Conservation (phyloP, 2,888 invertebrate genomes). For the Herminia tarsipennalis region DNA sequence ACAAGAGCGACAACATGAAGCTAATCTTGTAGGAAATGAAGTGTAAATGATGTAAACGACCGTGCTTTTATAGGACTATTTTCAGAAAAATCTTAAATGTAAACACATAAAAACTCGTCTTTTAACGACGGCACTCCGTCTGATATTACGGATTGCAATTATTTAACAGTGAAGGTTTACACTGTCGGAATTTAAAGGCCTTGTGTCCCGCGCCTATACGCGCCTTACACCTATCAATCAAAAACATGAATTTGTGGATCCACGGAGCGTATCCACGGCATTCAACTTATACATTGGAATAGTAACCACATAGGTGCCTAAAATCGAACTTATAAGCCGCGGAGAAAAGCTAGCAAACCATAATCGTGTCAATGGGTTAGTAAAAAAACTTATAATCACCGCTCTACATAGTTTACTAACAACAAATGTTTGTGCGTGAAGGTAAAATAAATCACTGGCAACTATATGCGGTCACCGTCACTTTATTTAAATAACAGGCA, state of each 20-base stretch:
- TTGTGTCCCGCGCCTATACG: too few species aligned
- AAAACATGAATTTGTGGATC: too few species aligned
- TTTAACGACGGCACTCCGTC: constrained; percentile 40
- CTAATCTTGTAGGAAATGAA: constrained; percentile 32
- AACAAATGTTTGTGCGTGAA: not conserved
- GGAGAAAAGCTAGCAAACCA: too few species aligned
- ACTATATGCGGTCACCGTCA: not conserved
- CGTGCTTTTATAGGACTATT: constrained; percentile 44
- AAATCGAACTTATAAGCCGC: too few species aligned
- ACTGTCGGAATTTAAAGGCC: too few species aligned
- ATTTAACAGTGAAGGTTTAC: constrained; percentile 28
- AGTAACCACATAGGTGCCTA: too few species aligned
- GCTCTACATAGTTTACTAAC: not conserved
- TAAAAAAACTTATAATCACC: constrained; percentile 7
- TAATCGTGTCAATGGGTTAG: too few species aligned
- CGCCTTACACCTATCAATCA: too few species aligned
- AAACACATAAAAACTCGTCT: constrained; percentile 51
- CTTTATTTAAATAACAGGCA: too few species aligned
- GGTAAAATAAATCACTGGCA: not conserved
- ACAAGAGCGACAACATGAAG: not conserved
- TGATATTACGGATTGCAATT: constrained; percentile 38
- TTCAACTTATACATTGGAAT: too few species aligned
- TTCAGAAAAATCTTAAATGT: constrained; percentile 48
- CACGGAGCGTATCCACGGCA: too few species aligned
- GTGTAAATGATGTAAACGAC: constrained; percentile 40